A percentile compares a stretch with the other conserved stretches of the same genome.
Evolutionary conservation across 2,797 vertebrate species (phyloP).

Genomic region (Labroides dimidiatus): DNA sequence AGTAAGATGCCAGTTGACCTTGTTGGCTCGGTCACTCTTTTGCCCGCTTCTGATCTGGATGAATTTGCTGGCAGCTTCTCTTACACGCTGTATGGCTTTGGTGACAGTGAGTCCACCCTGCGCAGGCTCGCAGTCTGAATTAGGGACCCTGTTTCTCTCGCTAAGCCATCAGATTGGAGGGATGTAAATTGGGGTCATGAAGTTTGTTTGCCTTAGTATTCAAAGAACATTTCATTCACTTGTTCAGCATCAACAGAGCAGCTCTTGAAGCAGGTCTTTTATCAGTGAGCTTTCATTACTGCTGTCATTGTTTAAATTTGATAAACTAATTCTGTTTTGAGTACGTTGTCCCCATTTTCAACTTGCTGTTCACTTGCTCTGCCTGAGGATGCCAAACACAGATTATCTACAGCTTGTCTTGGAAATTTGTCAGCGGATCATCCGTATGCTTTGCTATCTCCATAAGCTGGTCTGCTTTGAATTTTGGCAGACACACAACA

Average conservation of each 20-base stretch:
- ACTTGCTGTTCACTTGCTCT: not conserved
- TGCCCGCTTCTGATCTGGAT: constrained; percentile 22
- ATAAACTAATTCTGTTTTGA: not conserved
- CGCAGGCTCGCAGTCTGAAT: constrained; percentile 35
- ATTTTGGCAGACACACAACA: constrained; percentile 6
- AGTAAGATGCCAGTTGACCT: not conserved
- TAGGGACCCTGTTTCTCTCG: constrained; percentile 18
- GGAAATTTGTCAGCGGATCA: not conserved
- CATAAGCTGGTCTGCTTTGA: constrained; percentile 1
- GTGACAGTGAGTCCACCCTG: constrained; percentile 45
- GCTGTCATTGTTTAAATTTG: not conserved
- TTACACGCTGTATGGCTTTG: constrained; percentile 44
- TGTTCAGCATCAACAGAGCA: not conserved
- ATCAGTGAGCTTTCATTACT: not conserved
- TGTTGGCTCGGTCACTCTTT: constrained; percentile 32
- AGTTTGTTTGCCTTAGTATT: constrained; percentile 1
- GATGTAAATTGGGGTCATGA: constrained; percentile 7
- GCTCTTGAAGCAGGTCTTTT: not conserved
- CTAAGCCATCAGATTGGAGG: not conserved
- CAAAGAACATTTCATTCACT: not conserved
- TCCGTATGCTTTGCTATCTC: not conserved
- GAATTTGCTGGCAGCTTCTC: constrained; percentile 52
- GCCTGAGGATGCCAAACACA: not conserved
- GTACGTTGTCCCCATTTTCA: not conserved
- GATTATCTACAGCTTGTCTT: not conserved